Evolutionary conservation across 2,113 vertebrate species (phyloP), one percentile per base, ranked within the genome.

Genomic region (Nansenia antarctica): DNA sequence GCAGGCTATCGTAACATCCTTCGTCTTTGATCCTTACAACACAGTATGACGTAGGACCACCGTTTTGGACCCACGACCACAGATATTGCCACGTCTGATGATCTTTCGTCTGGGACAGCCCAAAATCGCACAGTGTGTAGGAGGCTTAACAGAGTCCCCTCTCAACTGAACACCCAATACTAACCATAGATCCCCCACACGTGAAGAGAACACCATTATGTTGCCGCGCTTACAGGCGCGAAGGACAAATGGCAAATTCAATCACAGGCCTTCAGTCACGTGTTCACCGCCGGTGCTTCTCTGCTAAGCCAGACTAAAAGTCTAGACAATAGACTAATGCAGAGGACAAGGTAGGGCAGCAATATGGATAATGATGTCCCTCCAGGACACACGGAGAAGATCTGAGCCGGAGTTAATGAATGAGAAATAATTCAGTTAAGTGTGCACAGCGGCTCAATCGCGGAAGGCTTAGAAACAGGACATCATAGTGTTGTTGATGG

Each of bases 221-320:
- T 54, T 54, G 20, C 0, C 15, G 3, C 32, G 47, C 32, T 15
- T 32, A 68, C 53, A 73, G 2, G 60, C 32, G 31, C 76, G 76
- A 79, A 81, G 76, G 82, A 67, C 59, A 45, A 77, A 66, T 59
- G 24, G 57, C 37, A 62, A 5, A 80, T 78, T 69, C 14, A 73
- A 34, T 81, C 78, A 53, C 14, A 8, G 27, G 3, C 55, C 9
- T 58, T 1, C 1, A 30, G 54, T 30, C 27, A 58, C 29, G 18
- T 58, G 55, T 11, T 8, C 7, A 30, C 55, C 6, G 29, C 55
- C 30, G 55, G 14, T 32, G 39, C 0, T 57, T 29, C 53, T 55
- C 24, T 54, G 35, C 69, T 80, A 73, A 76, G 69, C 70, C 78
- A 73, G 58, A 39, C 55, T n/a, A n/a, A n/a, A n/a, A n/a, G n/a